Percentiles rank a stretch among this genome's conserved stretches.
Evolutionary conservation across 1,140 invertebrate species (phyloP).

Genomic region (Aphaenogaster rudis): DNA sequence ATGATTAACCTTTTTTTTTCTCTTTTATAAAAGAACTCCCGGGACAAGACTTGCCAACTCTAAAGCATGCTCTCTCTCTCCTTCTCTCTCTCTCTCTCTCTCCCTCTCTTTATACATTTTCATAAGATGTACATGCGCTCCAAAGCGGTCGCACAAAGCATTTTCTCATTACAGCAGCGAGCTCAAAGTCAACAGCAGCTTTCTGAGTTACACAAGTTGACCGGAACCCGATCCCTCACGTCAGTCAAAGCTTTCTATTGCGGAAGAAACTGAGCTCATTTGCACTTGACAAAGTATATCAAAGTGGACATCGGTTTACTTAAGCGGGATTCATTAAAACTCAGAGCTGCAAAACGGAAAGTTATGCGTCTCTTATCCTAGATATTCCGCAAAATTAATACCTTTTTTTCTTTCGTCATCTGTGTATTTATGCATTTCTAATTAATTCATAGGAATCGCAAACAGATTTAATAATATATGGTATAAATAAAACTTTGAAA

Average conservation of each 20-base stretch:
- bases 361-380: background rate
- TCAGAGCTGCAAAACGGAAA: background rate
- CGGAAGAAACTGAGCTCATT: background rate
- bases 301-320: slow-evolving; percentile 1
- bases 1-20: slow-evolving; percentile 14
- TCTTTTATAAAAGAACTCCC: background rate
- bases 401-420: background rate
- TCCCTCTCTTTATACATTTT: background rate
- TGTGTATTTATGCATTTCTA: background rate
- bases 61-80: slow-evolving; percentile 17
- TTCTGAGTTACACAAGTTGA: slow-evolving; percentile 33
- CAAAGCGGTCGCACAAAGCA: slow-evolving; percentile 51
- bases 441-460: background rate
- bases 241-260: background rate
- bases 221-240: background rate
- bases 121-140: slow-evolving; percentile 23
- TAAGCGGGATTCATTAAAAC: slow-evolving; percentile 29
- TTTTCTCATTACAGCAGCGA: background rate
- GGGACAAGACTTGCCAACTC: slow-evolving; percentile 55
- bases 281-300: background rate
- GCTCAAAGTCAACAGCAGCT: slow-evolving; percentile 32
- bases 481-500: background rate
- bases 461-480: background rate
- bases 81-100: background rate
- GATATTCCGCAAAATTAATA: background rate